Conservation (phyloP, 2,797 vertebrate genomes). For the Bovichtus diacanthus region DNA sequence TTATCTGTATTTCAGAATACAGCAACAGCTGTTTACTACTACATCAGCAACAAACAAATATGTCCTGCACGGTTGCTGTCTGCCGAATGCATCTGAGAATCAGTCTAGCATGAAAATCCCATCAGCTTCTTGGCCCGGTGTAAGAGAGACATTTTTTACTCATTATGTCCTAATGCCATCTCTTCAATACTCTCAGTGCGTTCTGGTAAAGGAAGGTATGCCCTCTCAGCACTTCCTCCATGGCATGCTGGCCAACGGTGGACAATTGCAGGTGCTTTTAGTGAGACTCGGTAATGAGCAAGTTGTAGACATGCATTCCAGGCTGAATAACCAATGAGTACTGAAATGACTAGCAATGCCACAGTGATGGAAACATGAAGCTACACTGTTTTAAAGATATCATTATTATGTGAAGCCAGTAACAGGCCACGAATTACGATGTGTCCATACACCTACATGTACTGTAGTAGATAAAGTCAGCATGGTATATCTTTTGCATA, state of each 20-base stretch:
- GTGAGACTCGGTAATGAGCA: constrained; percentile 74
- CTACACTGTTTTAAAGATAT: constrained; percentile 47
- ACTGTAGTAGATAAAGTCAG: not conserved
- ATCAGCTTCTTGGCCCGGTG: constrained; percentile 69
- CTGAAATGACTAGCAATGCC: constrained; percentile 56
- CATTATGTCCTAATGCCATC: constrained; percentile 73
- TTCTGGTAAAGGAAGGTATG: constrained; percentile 71
- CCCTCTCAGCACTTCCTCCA: constrained; percentile 71
- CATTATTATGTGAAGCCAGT: constrained; percentile 37
- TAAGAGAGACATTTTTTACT: constrained; percentile 75
- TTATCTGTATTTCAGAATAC: constrained; percentile 52
- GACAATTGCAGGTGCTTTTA: constrained; percentile 73
- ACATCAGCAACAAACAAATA: constrained; percentile 66
- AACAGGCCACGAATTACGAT: constrained; percentile 23
- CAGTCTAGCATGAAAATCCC: constrained; percentile 75
- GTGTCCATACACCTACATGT: not conserved
- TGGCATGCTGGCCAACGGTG: constrained; percentile 55
- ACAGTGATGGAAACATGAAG: constrained; percentile 53
- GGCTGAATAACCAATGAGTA: constrained; percentile 69
- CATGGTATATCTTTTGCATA: not conserved
- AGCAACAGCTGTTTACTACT: constrained; percentile 60
- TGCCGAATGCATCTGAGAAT: constrained; percentile 64
- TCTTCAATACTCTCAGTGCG: constrained; percentile 70
- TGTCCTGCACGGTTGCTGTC: constrained; percentile 58
- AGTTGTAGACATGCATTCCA: constrained; percentile 69